phyloP scores from a whole-genome alignment of 53 echinoderm and acorn worm species.

The Crossaster papposus region DNA sequence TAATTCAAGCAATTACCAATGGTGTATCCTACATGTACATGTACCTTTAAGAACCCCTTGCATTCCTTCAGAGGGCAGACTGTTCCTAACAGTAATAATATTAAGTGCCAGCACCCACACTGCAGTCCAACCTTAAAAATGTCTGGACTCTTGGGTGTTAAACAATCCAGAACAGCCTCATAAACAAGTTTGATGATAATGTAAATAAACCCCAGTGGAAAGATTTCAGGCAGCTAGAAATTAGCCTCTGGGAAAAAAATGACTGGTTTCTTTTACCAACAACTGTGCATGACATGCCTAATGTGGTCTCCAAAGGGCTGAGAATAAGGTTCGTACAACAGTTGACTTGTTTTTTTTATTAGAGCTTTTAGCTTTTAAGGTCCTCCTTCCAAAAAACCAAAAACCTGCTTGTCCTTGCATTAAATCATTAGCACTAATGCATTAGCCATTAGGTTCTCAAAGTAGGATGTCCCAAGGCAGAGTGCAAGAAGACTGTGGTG shows the following conservation, averaged over 20 bases:
- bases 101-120: not conserved
- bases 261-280: not conserved
- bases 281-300: not conserved
- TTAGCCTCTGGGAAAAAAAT: not conserved
- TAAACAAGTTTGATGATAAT: not conserved
- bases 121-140: not conserved
- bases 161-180: not conserved
- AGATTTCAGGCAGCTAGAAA: not conserved
- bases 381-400: not conserved
- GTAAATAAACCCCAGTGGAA: not conserved
- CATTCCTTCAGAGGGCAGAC: too few species aligned
- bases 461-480: conserved; percentile 12
- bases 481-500: not conserved
- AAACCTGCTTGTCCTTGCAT: conserved; percentile 5
- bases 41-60: too few species aligned
- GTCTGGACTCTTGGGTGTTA: not conserved
- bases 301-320: not conserved
- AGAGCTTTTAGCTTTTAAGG: conserved; percentile 52
- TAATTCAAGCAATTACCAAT: too few species aligned
- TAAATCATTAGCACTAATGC: conserved; percentile 60
- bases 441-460: conserved; percentile 40
- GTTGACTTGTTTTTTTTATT: conserved; percentile 28
- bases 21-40: too few species aligned
- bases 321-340: not conserved
- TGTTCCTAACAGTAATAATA: too few species aligned